Evolutionary conservation across 2,113 vertebrate species (phyloP).

Genomic region (Pelecanus crispus): DNA sequence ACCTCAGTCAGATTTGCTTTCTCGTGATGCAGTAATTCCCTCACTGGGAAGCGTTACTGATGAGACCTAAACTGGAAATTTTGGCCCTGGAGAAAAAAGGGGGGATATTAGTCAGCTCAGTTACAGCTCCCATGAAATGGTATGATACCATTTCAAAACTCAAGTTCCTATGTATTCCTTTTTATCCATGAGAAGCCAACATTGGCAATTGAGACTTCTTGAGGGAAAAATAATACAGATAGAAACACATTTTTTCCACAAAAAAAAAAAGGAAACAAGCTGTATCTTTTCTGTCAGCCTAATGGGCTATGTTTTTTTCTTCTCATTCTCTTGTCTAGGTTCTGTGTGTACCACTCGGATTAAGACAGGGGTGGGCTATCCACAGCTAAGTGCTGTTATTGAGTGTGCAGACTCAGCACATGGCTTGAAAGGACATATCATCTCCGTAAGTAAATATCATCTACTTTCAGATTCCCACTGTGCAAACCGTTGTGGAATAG

Average conservation of each 20-base stretch:
- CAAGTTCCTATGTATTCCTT: not conserved
- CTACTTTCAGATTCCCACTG: not conserved
- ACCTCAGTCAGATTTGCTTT: not conserved
- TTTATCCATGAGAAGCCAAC: not conserved
- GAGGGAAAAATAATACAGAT: not conserved
- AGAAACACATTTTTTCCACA: not conserved
- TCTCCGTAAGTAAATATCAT: constrained; percentile 84
- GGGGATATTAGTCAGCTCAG: not conserved
- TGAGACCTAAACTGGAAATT: not conserved
- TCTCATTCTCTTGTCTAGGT: constrained; percentile 66
- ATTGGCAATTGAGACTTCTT: not conserved
- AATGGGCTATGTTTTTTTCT: not conserved
- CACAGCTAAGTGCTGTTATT: constrained; percentile 96
- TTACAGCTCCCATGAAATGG: not conserved
- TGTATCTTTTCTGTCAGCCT: not conserved
- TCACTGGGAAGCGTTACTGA: not conserved
- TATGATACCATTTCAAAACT: not conserved
- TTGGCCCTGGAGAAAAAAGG: not conserved
- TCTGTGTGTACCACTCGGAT: constrained; percentile 97
- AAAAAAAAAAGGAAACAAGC: not conserved
- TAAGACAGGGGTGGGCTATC: constrained; percentile 97
- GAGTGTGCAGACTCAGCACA: constrained; percentile 98
- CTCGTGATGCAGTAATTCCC: not conserved
- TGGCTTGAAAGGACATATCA: constrained; percentile 96
- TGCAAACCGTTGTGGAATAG: not conserved